Percentiles rank a stretch among this genome's conserved stretches.
Conservation (phyloP, 92 coral and sea anemone species). For the Heliopora coerulea region DNA sequence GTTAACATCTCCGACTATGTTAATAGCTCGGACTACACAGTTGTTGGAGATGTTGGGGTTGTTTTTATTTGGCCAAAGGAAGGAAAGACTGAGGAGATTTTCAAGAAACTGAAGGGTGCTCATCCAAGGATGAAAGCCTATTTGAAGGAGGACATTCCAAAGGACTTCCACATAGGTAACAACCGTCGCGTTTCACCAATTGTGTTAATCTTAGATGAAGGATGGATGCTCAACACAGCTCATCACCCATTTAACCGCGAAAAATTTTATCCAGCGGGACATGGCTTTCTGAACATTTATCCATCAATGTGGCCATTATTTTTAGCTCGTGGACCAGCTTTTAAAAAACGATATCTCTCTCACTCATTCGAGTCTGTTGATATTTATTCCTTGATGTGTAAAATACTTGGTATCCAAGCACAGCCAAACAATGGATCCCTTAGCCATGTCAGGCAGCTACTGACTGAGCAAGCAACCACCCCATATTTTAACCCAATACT, state of each 20-base stretch:
- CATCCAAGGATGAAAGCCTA: conserved; percentile 66
- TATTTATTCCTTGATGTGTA: conserved; percentile 76
- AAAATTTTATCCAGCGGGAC: conserved; percentile 44
- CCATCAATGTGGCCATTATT: conserved; percentile 67
- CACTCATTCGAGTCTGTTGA: conserved; percentile 64
- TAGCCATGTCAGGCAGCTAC: conserved; percentile 8
- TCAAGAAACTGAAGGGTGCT: conserved; percentile 48
- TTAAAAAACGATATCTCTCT: conserved; percentile 52
- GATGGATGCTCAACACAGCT: conserved; percentile 59
- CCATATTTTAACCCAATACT: background rate
- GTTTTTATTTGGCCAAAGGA: conserved; percentile 50
- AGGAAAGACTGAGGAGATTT: conserved; percentile 50
- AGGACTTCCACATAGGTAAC: conserved; percentile 50
- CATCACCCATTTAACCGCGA: background rate
- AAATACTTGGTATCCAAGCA: conserved; percentile 61
- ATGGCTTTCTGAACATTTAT: conserved; percentile 64
- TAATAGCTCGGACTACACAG: conserved; percentile 59
- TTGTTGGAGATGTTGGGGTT: conserved; percentile 35
- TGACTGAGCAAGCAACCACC: background rate
- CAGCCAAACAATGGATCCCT: conserved; percentile 79
- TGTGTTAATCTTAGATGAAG: conserved; percentile 62
- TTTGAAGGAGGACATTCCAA: conserved; percentile 65
- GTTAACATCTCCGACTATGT: conserved; percentile 60
- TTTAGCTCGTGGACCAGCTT: conserved; percentile 87
- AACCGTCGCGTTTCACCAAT: conserved; percentile 69